phyloP scores from a whole-genome alignment of 2,797 vertebrate species.

The Catharus ustulatus region DNA sequence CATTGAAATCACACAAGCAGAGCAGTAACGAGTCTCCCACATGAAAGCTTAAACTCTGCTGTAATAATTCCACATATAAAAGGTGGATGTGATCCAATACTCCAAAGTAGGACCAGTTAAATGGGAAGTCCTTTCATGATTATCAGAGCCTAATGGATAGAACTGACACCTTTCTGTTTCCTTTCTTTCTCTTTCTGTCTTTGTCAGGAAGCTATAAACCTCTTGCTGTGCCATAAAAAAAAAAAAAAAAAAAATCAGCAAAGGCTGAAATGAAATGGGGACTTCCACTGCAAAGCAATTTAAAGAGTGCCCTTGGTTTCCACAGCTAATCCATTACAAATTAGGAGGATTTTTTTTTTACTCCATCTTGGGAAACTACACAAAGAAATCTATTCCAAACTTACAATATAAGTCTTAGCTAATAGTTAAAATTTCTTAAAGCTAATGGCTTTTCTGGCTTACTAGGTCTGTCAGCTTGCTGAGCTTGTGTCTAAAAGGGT shows the following conservation, averaged over 20 bases:
- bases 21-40: neutral
- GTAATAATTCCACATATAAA: neutral
- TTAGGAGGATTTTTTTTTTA: neutral
- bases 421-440: neutral
- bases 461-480: neutral
- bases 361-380: neutral
- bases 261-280: conserved; percentile 18
- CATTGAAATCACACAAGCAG: neutral
- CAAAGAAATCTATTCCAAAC: neutral
- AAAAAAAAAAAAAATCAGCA: neutral
- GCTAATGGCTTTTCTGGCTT: neutral
- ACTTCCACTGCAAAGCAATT: neutral
- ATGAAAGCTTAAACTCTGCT: neutral
- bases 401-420: neutral
- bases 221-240: neutral
- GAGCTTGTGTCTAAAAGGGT: neutral
- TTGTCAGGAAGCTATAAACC: neutral
- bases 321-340: neutral
- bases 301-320: neutral
- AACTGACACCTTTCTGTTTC: neutral
- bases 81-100: neutral
- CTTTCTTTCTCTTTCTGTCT: neutral
- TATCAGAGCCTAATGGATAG: neutral
- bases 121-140: neutral
- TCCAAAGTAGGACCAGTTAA: conserved; percentile 14